Evolutionary conservation across 2,888 invertebrate species (phyloP), one percentile per base, ranked within the genome.

Genomic region (Harmothoe impar): DNA sequence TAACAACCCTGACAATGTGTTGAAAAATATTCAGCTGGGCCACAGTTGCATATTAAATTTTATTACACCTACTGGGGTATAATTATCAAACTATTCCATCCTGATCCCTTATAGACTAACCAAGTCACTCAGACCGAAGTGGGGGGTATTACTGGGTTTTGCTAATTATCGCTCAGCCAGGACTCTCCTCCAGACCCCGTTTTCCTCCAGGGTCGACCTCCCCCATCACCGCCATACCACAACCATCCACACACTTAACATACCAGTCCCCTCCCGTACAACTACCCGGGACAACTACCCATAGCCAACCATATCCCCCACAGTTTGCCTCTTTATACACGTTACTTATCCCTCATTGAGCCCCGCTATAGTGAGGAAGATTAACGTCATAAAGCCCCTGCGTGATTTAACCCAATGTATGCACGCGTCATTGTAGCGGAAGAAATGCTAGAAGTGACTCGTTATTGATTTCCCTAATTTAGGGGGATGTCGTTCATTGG

Each of bases 161-260:
- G 62, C 62, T 62, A 62, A 62, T 62, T 62, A 62, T 62, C 20
- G 62, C 62, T n/a, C 62, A 62, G n/a, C 62, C 62, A 62, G n/a
- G 62, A 62, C 23, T 62, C 62, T n/a, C n/a, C 62, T 43, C 62
- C 62, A 62, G 62, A 62, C 62, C 62, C 43, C 43, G 15, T 3
- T n/a, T 20, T 62, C 15, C 62, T 62, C 62, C 62, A n/a, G 62
- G 62, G 62, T 20, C 62, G 43, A 43, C 43, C 43, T 43, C 43
- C 43, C 62, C 62, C 62, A 3, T n/a, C n/a, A 62, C 62, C 62
- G 0, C 62, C 20, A 62, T 5, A 62, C 62, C 62, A 20, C 62
- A 1, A 20, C n/a, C 62, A n/a, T 1, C 62, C 62, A 15, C 23
- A 62, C 62, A 62, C 62, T 62, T 62, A 62, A 62, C 62, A 62